Base-by-base conservation (phyloP, 2,888 invertebrate species). In the Sphaerophoria taeniata region DNA sequence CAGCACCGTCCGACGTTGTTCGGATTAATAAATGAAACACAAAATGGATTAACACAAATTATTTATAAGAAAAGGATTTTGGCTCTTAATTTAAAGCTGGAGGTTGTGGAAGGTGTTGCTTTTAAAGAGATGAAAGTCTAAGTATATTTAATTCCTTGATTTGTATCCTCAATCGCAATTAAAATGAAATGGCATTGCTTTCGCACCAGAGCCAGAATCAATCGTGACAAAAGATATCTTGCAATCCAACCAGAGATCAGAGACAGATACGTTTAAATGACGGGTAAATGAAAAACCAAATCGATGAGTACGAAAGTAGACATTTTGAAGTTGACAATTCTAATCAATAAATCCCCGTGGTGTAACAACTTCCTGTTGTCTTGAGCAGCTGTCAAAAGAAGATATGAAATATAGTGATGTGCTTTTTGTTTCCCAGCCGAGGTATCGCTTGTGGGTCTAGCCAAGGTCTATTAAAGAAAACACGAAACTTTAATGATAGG, bases 301-400 rank as follows among this genome's bases (percentile, higher is more conserved):
- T 60, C 24, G 12, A 43, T 60, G 12, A 39, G 43, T 11, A 39
- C 24, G 60, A 12, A n/a, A 12, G 16, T 0, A 58, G 34, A 43
- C 43, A 7, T 60, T 43, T 12, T 60, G 60, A 60, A 12, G 39
- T 12, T 60, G 60, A 60, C 60, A 60, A 39, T 60, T 60, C 39
- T 6, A 60, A 60, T 24, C 24, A 24, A 24, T 24, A 24, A 24
- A 24, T 24, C 24, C 24, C 24, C 24, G 24, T 24, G 24, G 24
- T 24, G 43, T 43, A 24, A 24, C 43, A 60, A 60, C 43, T 60
- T 60, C 60, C 60, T 39, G 60, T 24, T 58, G n/a, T 60, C 43
- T 60, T 24, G 24, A 24, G 24, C 1, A 24, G 24, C 24, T 24
- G 24, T 24, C 24, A 24, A 24, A 24, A 24, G 24, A 2, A n/a